These are phyloP conservation scores for Tiliacea citrago DNA, from an alignment of 2,888 invertebrate species.

Conservation along the genomic window DNA sequence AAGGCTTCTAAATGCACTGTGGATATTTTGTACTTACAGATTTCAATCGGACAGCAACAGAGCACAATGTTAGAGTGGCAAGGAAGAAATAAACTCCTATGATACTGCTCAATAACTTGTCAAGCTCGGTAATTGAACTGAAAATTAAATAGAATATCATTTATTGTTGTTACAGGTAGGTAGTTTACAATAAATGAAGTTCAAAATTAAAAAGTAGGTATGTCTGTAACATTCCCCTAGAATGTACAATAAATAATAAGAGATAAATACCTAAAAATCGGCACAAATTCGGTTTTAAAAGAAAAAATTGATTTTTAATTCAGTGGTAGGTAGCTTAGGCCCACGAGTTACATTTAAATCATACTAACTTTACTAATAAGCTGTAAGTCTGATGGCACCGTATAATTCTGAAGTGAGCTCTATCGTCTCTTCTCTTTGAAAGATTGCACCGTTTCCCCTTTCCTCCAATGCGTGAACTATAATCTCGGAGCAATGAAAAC, in stretches of 20 bases:
- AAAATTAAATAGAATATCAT: slow-evolving; percentile 52
- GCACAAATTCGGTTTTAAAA: background rate
- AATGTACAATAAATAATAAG: background rate
- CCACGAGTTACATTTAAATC: background rate
- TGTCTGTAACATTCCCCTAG: background rate
- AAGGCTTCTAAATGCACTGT: background rate
- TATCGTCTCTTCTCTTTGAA: slow-evolving; percentile 70
- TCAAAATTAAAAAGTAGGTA: background rate
- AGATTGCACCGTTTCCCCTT: slow-evolving; percentile 66
- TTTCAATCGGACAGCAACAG: slow-evolving; percentile 80
- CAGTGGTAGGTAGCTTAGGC: background rate
- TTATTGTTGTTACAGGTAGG: background rate
- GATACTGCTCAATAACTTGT: slow-evolving; percentile 73
- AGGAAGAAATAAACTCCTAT: slow-evolving; percentile 82
- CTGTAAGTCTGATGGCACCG: slow-evolving; percentile 76
- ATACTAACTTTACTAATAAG: slow-evolving; percentile 76
- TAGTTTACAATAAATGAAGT: no score
- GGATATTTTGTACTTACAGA: slow-evolving; percentile 70
- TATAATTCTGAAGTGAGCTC: slow-evolving; percentile 78
- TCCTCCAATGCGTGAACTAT: slow-evolving; percentile 78
- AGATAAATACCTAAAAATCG: no score
- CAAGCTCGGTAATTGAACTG: slow-evolving; percentile 74
- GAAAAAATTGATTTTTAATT: background rate
- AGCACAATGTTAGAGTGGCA: slow-evolving; percentile 80
- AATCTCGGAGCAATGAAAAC: slow-evolving; percentile 73